phyloP scores from a whole-genome alignment of 2,797 vertebrate species.

The Scyliorhinus canicula region DNA sequence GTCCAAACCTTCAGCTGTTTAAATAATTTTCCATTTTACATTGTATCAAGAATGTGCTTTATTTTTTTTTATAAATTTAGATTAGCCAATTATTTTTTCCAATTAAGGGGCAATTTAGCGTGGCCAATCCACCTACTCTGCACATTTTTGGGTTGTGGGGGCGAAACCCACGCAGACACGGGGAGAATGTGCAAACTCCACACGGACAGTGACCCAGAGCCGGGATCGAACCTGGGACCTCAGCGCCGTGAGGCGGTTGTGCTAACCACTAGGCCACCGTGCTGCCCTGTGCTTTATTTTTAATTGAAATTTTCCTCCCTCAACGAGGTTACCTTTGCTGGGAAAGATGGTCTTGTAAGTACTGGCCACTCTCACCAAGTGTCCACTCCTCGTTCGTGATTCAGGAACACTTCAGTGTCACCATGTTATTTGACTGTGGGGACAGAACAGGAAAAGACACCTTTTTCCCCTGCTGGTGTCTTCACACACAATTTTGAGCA shows the following conservation, averaged over 20 bases:
- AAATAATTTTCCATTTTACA: background rate
- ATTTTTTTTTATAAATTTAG: too few relatives aligned
- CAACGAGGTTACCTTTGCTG: background rate
- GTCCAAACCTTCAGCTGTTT: background rate
- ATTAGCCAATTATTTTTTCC: too few relatives aligned
- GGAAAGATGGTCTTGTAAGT: background rate
- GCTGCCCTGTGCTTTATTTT: too few relatives aligned
- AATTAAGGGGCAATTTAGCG: too few relatives aligned
- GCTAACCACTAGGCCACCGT: too few relatives aligned
- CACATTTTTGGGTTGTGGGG: too few relatives aligned
- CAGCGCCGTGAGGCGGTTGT: too few relatives aligned
- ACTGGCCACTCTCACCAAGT: background rate
- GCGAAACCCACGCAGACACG: too few relatives aligned
- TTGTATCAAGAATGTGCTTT: background rate
- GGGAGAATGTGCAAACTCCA: too few relatives aligned
- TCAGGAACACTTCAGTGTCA: background rate
- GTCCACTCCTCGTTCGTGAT: background rate
- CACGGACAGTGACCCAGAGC: too few relatives aligned
- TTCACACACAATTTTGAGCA: background rate
- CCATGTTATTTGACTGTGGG: background rate
- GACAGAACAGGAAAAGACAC: background rate
- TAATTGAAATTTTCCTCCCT: background rate
- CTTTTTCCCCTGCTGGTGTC: background rate
- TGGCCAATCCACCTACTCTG: too few relatives aligned
- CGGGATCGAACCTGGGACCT: too few relatives aligned